Base-by-base conservation (phyloP, 2,113 vertebrate genomes). In the Pipra filicauda region DNA sequence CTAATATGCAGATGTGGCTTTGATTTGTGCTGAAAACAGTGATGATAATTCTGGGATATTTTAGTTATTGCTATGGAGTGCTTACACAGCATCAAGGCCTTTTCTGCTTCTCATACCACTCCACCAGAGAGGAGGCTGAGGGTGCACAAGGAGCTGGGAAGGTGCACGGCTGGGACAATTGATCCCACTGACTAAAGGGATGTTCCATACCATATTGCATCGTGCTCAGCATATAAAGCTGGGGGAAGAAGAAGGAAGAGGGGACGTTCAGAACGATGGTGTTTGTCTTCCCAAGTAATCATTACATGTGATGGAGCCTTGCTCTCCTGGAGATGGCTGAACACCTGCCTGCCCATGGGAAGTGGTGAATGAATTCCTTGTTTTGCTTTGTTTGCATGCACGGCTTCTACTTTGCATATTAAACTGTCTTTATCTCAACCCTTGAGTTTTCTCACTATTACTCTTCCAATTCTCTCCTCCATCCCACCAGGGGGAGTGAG, bases 191-290 rank as follows among this genome's bases (percentile, higher is more conserved):
- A 64, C 15, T 18, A 41, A 54, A 72, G 28, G 12, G 37, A 54
- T 23, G 6, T 33, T 37, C 61, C 26, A 9, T 62, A 22, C 31
- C 35, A 23, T 15, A 35, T 22, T 12, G 18, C 8, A 11, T 31
- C 26, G 2, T 11, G 22, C 41, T 57, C 31, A 64, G 48, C 49
- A 24, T 33, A 43, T 15, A 57, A 57, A 57, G 26, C 22, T 43
- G 18, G 18, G 12, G 31, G 18, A 19, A 19, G 9, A 55, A 21
- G 48, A 61, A 49, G 22, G 35, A 57, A 27, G 21, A 48, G 57
- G 12, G 19, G 6, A 17, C 12, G 5, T 57, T 77, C 0, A 0
- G 18, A 49, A 37, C 33, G 35, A 37, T 35, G 8, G 8, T 5
- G 4, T 23, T 57, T 64, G 12, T 43, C 31, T 57, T 55, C 21